Conservation (phyloP, 2,888 invertebrate species). For the Alsophila aescularia region DNA sequence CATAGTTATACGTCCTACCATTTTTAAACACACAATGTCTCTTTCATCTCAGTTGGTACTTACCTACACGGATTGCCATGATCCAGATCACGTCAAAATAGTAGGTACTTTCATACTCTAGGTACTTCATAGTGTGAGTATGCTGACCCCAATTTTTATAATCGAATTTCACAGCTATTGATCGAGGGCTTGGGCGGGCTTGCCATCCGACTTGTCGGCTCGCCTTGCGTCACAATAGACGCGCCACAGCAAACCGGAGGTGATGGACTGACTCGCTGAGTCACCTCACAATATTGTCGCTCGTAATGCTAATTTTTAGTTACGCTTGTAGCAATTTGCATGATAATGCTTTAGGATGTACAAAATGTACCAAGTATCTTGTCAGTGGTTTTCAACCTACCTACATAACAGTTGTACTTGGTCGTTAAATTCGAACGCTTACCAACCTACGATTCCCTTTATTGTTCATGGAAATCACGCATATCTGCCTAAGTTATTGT, state of each 20-base stretch:
- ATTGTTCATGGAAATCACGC: constrained; percentile 29
- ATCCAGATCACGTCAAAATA: no score
- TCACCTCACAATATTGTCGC: constrained; percentile 79
- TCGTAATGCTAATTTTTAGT: constrained; percentile 79
- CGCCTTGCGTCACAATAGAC: constrained; percentile 63
- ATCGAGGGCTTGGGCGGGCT: constrained; percentile 77
- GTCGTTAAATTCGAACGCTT: constrained; percentile 18
- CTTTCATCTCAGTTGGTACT: no score
- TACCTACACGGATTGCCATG: no score
- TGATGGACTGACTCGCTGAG: constrained; percentile 76
- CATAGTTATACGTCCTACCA: no score
- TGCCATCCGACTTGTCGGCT: constrained; percentile 68
- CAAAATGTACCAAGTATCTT: constrained; percentile 26
- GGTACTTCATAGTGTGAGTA: not conserved
- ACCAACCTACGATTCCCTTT: constrained; percentile 20
- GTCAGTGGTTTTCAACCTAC: constrained; percentile 19
- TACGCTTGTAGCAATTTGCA: constrained; percentile 82
- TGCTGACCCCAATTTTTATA: constrained; percentile 62
- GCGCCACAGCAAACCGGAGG: constrained; percentile 53
- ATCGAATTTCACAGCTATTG: constrained; percentile 78
- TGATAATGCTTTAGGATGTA: constrained; percentile 74
- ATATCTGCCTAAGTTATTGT: not conserved
- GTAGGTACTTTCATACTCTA: not conserved
- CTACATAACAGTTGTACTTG: constrained; percentile 16
- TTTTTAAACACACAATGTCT: no score